phyloP scores from a whole-genome alignment of 2,888 invertebrate species.

The Tyria jacobaeae region DNA sequence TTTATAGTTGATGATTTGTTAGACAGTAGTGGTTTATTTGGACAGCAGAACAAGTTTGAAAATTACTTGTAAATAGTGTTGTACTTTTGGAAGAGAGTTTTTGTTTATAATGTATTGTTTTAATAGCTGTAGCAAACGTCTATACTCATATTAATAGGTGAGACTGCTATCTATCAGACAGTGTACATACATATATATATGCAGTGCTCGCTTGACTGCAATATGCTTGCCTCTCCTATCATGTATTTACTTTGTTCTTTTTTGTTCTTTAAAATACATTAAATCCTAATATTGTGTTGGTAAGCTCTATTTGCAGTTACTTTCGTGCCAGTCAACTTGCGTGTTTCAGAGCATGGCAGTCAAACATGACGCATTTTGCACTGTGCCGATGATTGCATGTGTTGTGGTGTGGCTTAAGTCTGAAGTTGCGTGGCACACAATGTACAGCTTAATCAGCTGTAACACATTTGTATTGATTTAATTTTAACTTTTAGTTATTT shows the following conservation, averaged over 20 bases:
- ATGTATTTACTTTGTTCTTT: too few species aligned
- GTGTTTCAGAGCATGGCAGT: constrained; percentile 1
- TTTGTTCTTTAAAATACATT: not conserved
- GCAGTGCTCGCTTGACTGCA: too few species aligned
- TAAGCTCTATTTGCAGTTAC: not conserved
- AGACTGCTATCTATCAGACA: too few species aligned
- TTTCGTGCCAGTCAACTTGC: constrained; percentile 6
- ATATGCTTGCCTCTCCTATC: too few species aligned
- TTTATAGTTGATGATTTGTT: constrained; percentile 27
- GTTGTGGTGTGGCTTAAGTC: not conserved
- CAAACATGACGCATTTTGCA: not conserved
- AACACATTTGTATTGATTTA: too few species aligned
- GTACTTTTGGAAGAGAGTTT: too few species aligned
- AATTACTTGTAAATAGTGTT: not conserved
- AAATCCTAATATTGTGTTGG: not conserved
- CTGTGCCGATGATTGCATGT: not conserved
- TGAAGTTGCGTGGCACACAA: not conserved
- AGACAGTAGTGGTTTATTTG: constrained; percentile 7
- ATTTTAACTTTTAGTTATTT: too few species aligned
- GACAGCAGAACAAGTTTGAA: not conserved
- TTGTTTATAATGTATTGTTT: too few species aligned
- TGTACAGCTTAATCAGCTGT: not conserved
- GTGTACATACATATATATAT: too few species aligned
- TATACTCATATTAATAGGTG: too few species aligned
- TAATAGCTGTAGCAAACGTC: too few species aligned